Evolutionary conservation across 2,113 vertebrate species (phyloP), one percentile per base, ranked within the genome.

Genomic region (Macrotis lagotis): DNA sequence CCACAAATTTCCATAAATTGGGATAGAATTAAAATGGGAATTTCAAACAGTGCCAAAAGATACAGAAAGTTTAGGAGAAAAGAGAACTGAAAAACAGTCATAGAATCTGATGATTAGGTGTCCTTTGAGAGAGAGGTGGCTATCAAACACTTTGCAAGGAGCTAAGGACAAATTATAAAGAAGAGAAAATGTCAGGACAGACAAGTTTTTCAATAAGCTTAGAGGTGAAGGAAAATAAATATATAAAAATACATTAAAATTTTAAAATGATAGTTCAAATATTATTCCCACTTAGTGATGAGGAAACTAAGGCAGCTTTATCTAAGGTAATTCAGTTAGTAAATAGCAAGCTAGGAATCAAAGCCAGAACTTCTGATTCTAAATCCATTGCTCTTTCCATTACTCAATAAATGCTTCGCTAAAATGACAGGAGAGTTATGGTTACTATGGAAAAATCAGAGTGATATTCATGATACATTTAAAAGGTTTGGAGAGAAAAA

Each of bases 401-500:
- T 44, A 44, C 37, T 6, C 66, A 44, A 22, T 44, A 83, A 83
- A 22, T 83, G 66, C n/a, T 44, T 44, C 16, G 22, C n/a, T 83
- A 44, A 44, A 83, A 83, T 44, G n/a, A 83, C 16, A 44, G 16
- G 66, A 88, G 7, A 51, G 92, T 92, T 0, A 37, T 22, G 92
- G n/a, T 91, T 24, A 88, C 47, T 90, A n/a, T 74, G 96, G 88
- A 66, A 89, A 93, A 96, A 66, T 59, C 0, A 6, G 51, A 97
- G 28, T 9, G 93, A 92, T 89, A 95, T 93, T 92, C 51, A 93
- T n/a, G 92, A 9, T 44, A 92, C 0, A 0, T 66, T 92, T 19
- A 91, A 96, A 95, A 22, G 53, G 52, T 89, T 89, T 90, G 95
- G 3, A n/a, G n/a, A n/a, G 51, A 83, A 96, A 83, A 2, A 48